These are phyloP conservation scores for Natator depressus DNA, from an alignment of 2,113 vertebrate genomes.

Conservation along the genomic window DNA sequence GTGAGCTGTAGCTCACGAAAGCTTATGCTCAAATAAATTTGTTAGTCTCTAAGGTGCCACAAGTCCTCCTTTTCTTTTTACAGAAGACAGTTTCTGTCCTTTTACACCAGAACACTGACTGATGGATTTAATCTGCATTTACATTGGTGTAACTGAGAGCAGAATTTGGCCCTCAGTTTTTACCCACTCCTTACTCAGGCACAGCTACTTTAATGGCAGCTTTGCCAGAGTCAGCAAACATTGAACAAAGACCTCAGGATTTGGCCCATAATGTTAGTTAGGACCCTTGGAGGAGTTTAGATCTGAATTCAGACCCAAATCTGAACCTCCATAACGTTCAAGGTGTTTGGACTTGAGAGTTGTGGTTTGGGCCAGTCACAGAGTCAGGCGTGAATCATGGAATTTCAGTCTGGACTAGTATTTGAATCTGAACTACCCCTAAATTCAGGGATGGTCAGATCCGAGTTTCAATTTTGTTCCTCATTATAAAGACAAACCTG, in stretches of 20 bases:
- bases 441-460: not conserved
- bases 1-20: too few relatives aligned
- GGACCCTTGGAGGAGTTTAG: not conserved
- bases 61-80: not conserved
- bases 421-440: not conserved
- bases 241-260: not conserved
- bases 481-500: not conserved
- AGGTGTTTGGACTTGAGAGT: not conserved
- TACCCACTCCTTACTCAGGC: not conserved
- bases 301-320: not conserved
- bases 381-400: not conserved
- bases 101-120: not conserved
- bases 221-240: not conserved
- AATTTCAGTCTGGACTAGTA: not conserved
- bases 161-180: not conserved
- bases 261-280: not conserved
- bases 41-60: too few relatives aligned
- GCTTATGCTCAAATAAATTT: too few relatives aligned
- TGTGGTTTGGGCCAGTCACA: accelerated
- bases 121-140: not conserved
- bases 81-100: not conserved
- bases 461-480: not conserved
- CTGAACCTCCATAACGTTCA: not conserved
- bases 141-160: not conserved
- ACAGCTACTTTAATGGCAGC: not conserved